Base-by-base conservation (phyloP, 2,888 invertebrate genomes). In the Mesochorus sp. region DNA sequence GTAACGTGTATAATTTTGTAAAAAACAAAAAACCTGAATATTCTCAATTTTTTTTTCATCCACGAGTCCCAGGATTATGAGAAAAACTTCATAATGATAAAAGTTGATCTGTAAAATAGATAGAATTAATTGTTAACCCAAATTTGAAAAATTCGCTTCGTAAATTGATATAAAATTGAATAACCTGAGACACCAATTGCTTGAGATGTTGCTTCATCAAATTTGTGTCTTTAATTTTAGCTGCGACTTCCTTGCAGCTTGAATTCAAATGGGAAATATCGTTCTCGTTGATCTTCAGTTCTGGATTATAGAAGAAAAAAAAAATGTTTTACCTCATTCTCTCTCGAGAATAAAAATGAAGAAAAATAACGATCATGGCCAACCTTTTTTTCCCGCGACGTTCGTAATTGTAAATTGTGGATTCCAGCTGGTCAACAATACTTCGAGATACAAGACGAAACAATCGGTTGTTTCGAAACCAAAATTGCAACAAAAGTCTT, bases 21-120 rank as follows among this genome's bases (percentile, higher is more conserved):
- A 75, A 37, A 89, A 90, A 49, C 76, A 83, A 21, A 89, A 81
- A 49, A 85, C 84, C 76, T 85, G 84, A 44, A 82, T 85, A 49
- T 84, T 84, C 31, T 86, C 80, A 49, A 84, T 76, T 55, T 85
- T 83, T 66, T 84, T 85, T 28, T 86, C 84, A 24, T 81, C 80
- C 31, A 89, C 71, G 8, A 92, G 85, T 53, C 91, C 88, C 74
- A 92, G 84, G 47, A 93, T 89, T 14, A 91, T 91, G 21, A 91
- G 84, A 80, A 92, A 92, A 2, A 92, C 91, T 88, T 93, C 93
- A 76, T 93, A 93, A 79, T 93, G 88, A 84, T 93, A 93, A 79
- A 91, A 91, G 84, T 92, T 93, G 0, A 92, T 87, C 92, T 92
- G 83, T 10, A 79, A 17, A 24, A 17, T 42, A 6, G 12, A 57